Percentiles rank a stretch among this genome's conserved stretches.
phyloP scores from a whole-genome alignment of 2,797 vertebrate species.

The Gadopsis marmoratus region DNA sequence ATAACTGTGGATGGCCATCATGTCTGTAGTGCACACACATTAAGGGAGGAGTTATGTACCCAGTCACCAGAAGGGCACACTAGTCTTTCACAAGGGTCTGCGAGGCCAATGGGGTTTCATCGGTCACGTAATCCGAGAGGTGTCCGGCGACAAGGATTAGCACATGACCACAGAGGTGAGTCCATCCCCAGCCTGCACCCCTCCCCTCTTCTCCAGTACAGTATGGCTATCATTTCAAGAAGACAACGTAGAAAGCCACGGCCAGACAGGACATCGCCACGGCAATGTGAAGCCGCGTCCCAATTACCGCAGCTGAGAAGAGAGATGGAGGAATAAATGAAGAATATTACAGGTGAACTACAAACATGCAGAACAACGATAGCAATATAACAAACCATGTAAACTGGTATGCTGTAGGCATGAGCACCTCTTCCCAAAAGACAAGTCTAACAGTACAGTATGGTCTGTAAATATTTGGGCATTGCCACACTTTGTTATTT shows the following conservation, averaged over 20 bases:
- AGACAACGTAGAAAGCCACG: conserved; percentile 93
- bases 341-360: background rate
- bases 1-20: conserved; percentile 45
- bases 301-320: conserved; percentile 91
- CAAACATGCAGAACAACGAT: background rate
- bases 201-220: conserved; percentile 45
- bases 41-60: conserved; percentile 48
- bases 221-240: conserved; percentile 86
- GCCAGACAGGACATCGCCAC: conserved; percentile 90
- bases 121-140: conserved; percentile 59
- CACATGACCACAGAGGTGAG: conserved; percentile 42
- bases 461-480: background rate
- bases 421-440: background rate
- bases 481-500: background rate
- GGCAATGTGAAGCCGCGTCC: conserved; percentile 91
- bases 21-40: conserved; percentile 58
- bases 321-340: conserved; percentile 8
- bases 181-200: conserved; percentile 44
- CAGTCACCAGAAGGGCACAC: conserved; percentile 70
- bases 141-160: conserved; percentile 56
- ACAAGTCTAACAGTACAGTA: background rate
- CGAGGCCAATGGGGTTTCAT: conserved; percentile 48
- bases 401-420: background rate
- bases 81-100: conserved; percentile 56
- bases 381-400: background rate